Evolutionary conservation across 2,888 invertebrate genomes (phyloP), one percentile per base, ranked within the genome.

Genomic region (Eupithecia abbreviata): DNA sequence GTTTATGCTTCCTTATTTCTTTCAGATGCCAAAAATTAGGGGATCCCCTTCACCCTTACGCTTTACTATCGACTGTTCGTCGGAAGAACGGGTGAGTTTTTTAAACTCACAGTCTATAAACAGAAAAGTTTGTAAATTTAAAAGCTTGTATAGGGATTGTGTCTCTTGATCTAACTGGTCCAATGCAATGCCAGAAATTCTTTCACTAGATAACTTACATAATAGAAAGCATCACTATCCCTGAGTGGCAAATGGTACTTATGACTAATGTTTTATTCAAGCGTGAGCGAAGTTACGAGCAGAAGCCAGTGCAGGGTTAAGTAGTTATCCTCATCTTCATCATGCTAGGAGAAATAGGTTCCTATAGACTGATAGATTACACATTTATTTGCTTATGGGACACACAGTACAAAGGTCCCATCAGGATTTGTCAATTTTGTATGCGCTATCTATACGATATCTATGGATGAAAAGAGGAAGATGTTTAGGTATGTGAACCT

Each of bases 1-100:
- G 10, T 18, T 58, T 58, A 58, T 6, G 58, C 15, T 18, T 30
- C 6, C 30, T 30, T 30, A 10, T 30, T 75, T 66, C 70, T 89
- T 89, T 76, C 87, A 90, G 89, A 81, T 88, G 77, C 82, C 84
- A 77, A 80, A 83, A 41, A 80, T 81, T 58, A 83, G 78, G 10
- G 83, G 82, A 75, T 89, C 88, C 47, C 86, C 90, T n/a, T 84
- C 90, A 13, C 93, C 94, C 4, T 72, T 93, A 9, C 90, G 90
- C 30, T 80, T 93, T 43, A 92, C 91, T 0, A 92, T 94, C 65
- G 92, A 94, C 81, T 94, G 94, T 80, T 81, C 88, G 75, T 89
- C 91, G 41, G 86, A 88, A 78, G 90, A 91, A 83, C 89, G 85
- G 87, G 94, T 93, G 84, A 88, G 86, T 79, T n/a, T 4, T 49